Percentiles rank a stretch among this genome's conserved stretches.
Conservation (phyloP, 2,888 invertebrate species). For the Troides oblongomaculatus region DNA sequence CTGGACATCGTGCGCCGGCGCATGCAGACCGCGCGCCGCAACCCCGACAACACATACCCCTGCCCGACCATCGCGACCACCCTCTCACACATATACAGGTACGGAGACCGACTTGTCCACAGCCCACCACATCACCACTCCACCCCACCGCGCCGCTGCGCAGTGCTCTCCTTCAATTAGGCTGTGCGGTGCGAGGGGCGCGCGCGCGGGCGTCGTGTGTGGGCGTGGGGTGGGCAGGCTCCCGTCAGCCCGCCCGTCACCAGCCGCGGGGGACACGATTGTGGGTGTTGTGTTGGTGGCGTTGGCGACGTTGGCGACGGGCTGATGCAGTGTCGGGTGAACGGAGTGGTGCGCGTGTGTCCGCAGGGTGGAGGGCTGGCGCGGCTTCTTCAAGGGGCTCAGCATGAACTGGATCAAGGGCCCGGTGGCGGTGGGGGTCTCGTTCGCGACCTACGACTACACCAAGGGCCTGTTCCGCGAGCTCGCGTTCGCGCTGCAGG, state of each 20-base stretch:
- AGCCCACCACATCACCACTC: too few species aligned
- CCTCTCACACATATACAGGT: conserved; percentile 85
- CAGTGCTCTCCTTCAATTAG: too few species aligned
- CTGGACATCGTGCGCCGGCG: conserved; percentile 90
- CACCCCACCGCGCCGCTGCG: too few species aligned
- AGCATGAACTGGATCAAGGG: conserved; percentile 99
- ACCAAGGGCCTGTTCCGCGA: conserved; percentile 82
- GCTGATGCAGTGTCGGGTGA: neutral
- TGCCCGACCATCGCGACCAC: conserved; percentile 84
- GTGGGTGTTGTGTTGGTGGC: neutral
- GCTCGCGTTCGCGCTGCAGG: conserved; percentile 39
- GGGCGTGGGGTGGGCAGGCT: too few species aligned
- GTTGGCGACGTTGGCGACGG: neutral
- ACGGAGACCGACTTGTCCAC: conserved; percentile 28
- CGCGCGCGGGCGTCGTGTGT: too few species aligned
- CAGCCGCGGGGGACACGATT: neutral
- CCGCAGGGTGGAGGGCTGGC: conserved; percentile 90
- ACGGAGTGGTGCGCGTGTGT: too few species aligned
- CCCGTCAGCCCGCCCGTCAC: too few species aligned
- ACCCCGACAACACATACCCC: conserved; percentile 65
- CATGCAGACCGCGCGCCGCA: conserved; percentile 82
- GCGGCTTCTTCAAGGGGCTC: conserved; percentile 98
- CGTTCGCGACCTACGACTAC: conserved; percentile 96
- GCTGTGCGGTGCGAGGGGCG: too few species aligned
- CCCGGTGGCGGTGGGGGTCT: conserved; percentile 95